Evolutionary conservation across 2,113 vertebrate species (phyloP), one percentile per base, ranked within the genome.

Genomic region (Cathartes aura): DNA sequence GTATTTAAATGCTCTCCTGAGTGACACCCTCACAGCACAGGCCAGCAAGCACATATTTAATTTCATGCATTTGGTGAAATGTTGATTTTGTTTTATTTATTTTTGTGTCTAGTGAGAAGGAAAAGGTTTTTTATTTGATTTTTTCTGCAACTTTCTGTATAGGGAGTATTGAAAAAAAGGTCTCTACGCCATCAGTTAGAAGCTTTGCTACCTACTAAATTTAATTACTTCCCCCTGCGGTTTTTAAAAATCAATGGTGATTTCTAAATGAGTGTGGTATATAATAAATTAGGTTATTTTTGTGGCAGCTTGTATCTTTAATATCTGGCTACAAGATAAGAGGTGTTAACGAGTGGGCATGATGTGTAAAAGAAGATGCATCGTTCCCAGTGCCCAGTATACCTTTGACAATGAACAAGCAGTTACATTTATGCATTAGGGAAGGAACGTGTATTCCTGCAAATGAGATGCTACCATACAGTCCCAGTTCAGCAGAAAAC

Each of bases 1-100:
- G 87, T 2, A 0, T 90, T 91, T 84, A 90, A 96, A 82, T 48
- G 58, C 91, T 93, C 81, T 96, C 89, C 91, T 76, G 81, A 94
- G 93, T 89, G 91, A 94, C 43, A 81, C 91, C 68, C 78, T 95
- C 91, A 68, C 67, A 91, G 87, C 59, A 91, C 87, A n/a, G 75
- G 87, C 81, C 81, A 95, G 70, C 38, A 92, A 95, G 76, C 83
- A 84, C 29, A 0, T 82, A 93, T 96, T 92, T 92, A 55, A 95
- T 96, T 87, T 72, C 66, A 82, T 76, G 74, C 29, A 2, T 96
- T 96, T 58, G 74, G 59, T 47, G 45, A 96, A 89, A 93, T 45
- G 73, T 70, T 90, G 82, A 68, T 82, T 92, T 94, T 80, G 20
- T 23, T 94, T 88, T 95, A 87, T 93, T 87, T 95, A 68, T 84